Base-by-base conservation (phyloP, 92 coral and sea anemone genomes). In the Siderastrea radians region DNA sequence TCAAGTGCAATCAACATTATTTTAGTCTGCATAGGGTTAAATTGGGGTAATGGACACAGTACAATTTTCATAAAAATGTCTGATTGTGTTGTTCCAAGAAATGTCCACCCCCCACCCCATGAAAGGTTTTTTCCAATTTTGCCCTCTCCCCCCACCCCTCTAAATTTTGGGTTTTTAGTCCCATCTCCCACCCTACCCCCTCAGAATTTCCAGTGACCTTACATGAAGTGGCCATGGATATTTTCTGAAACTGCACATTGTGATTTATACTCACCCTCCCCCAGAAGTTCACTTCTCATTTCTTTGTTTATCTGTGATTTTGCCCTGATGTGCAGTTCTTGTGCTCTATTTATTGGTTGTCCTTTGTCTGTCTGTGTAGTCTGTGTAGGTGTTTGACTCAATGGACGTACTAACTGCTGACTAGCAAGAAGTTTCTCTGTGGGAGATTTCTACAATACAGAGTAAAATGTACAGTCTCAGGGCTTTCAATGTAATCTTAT, bases 231-330 rank as follows among this genome's bases (percentile, higher is more conserved):
- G 38, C 38, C 38, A 26, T 26, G 38, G 10, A 72, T 2, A 38
- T 2, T 17, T 2, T 38, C 6, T 49, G n/a, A 43, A 7, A 14
- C 7, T 4, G 54, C 49, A 26, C 9, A 49, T n/a, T 44, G 62
- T 3, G 49, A 47, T 4, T 53, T 11, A 46, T 47, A 5, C 91
- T 79, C 68, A 94, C 99, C 96, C 76, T 88, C 87, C 61, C 96
- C 94, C 52, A 98, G 91, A 7, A 95, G 93, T 77, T 98, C 99
- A 83, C 86, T 91, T 86, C 98, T 88, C 97, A 96, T 90, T 62
- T 98, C 98, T 75, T 96, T 96, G 70, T 98, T 90, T 64, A 92
- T 86, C 76, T 96, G 94, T 72, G 99, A 92, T 80, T 93, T 98
- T 19, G 99, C 93, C 70, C 93, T 94, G 46, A 94, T 90, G 59